These are phyloP conservation scores for Thermophis baileyi DNA, from an alignment of 2,113 vertebrate genomes.

Conservation along the genomic window DNA sequence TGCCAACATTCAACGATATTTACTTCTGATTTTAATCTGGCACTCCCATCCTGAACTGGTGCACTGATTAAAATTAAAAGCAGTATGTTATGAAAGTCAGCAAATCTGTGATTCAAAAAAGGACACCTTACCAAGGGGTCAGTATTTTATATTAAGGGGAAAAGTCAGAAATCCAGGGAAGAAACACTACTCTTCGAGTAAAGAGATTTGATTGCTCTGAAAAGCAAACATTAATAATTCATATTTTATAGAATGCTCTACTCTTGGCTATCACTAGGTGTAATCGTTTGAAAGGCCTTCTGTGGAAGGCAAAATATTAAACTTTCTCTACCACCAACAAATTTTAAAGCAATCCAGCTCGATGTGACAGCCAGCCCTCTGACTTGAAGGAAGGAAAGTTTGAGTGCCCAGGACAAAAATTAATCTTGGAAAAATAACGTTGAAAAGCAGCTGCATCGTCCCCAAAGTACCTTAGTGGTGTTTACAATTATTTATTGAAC, in stretches of 20 bases:
- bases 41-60: conserved; percentile 55
- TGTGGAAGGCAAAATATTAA: conserved; percentile 32
- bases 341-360: conserved; percentile 62
- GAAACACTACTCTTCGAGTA: conserved; percentile 58
- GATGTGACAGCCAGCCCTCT: conserved; percentile 29
- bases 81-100: conserved; percentile 64
- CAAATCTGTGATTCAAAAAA: conserved; percentile 72
- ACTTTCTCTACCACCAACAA: conserved; percentile 33
- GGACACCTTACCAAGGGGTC: conserved; percentile 68
- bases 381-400: conserved; percentile 42
- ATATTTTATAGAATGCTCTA: conserved; percentile 64
- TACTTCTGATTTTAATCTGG: conserved; percentile 61
- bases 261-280: conserved; percentile 56
- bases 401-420: conserved; percentile 40
- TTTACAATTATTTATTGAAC: neutral
- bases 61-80: conserved; percentile 63
- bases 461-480: conserved; percentile 2
- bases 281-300: conserved; percentile 59
- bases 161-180: conserved; percentile 59
- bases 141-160: conserved; percentile 68
- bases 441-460: neutral
- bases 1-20: conserved; percentile 44
- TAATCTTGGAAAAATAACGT: neutral
- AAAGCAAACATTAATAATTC: conserved; percentile 72
- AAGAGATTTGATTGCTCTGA: conserved; percentile 59